Conservation (phyloP, 92 coral and sea anemone genomes). For the Porites rus region DNA sequence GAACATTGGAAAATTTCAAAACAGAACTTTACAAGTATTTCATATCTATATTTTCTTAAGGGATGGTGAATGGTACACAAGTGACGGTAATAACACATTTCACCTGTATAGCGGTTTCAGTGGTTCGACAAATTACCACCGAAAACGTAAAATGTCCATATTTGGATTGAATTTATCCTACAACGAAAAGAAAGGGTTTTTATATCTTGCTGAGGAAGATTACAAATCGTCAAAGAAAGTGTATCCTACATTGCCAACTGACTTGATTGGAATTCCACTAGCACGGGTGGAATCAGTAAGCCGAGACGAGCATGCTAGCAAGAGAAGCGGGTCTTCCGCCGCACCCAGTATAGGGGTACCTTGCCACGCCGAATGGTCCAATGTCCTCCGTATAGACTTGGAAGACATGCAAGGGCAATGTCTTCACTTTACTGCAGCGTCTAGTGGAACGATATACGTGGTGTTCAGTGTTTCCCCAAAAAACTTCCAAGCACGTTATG, state of each 20-base stretch:
- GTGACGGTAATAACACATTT: neutral
- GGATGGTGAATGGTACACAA: constrained; percentile 21
- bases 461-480: constrained; percentile 17
- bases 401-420: constrained; percentile 27
- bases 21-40: no score
- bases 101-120: constrained; percentile 38
- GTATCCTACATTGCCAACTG: constrained; percentile 2
- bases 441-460: constrained; percentile 20
- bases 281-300: neutral
- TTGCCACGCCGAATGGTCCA: constrained; percentile 39
- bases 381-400: constrained; percentile 12
- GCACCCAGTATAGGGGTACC: neutral
- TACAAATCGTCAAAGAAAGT: constrained; percentile 24
- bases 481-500: constrained; percentile 2
- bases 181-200: constrained; percentile 18
- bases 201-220: constrained; percentile 3
- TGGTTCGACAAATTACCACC: neutral
- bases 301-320: neutral
- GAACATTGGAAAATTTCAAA: no score
- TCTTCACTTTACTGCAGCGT: constrained; percentile 30
- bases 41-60: neutral
- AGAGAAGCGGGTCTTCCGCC: neutral
- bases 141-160: neutral
- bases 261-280: constrained; percentile 1
- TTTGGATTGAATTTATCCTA: constrained; percentile 17